phyloP scores from a whole-genome alignment of 2,797 vertebrate genomes.

The Propithecus perrieri region DNA sequence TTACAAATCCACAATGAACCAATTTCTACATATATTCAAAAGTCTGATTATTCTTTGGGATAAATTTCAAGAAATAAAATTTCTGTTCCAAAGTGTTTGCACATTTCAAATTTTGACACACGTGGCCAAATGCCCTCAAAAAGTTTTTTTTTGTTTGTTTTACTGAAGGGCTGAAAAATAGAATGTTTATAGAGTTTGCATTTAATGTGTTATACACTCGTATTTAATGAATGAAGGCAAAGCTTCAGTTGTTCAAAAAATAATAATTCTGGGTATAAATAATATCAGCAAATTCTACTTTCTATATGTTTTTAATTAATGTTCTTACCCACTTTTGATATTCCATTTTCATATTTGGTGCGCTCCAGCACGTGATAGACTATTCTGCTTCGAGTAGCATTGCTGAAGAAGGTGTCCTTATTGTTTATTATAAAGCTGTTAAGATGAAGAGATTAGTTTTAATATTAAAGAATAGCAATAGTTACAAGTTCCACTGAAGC shows the following conservation, averaged over 20 bases:
- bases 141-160: neutral
- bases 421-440: constrained; percentile 98
- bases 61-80: neutral
- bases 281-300: neutral
- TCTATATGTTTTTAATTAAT: neutral
- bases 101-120: neutral
- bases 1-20: neutral
- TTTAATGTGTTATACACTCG: neutral
- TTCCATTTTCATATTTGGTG: constrained; percentile 98
- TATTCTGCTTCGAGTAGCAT: constrained; percentile 97
- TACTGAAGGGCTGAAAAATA: neutral
- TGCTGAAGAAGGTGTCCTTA: constrained; percentile 98
- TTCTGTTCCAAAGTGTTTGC: neutral
- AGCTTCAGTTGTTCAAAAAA: neutral
- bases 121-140: neutral
- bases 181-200: neutral
- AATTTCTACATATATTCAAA: neutral
- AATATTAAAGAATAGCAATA: constrained; percentile 61
- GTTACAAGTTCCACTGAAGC: neutral
- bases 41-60: neutral
- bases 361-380: constrained; percentile 98
- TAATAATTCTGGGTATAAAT: neutral
- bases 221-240: neutral
- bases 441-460: constrained; percentile 64
- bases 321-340: constrained; percentile 97